Evolutionary conservation across 2,888 invertebrate genomes (phyloP), one percentile per base, ranked within the genome.

Genomic region (Trichogramma dendrolimi): DNA sequence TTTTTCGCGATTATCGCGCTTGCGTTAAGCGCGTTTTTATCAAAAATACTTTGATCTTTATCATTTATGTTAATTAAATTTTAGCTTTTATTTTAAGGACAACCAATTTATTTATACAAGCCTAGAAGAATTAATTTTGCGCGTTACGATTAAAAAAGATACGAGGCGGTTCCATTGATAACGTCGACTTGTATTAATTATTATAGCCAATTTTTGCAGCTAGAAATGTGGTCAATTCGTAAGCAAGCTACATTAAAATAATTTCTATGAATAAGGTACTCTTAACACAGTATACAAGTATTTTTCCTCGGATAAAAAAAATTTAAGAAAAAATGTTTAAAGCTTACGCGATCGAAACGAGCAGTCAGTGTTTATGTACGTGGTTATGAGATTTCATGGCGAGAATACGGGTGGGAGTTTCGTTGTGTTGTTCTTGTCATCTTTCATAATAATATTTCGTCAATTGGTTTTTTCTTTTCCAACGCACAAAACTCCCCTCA

Each of bases 31-130:
- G 60, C 62, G 59, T 65, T 53, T 69, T 72, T 72, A 73, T 73
- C 73, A 73, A 73, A 73, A 73, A 73, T 73, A 73, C 68, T 72
- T 72, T 69, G 63, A 61, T 65, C 60, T 39, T 6, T 43, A n/a
- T 51, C 60, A 27, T 50, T 49, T 41, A 60, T 63, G 4, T 51
- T 62, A 41, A 43, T 60, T 55, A 58, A 57, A 58, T 39, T 55
- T 60, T 59, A 62, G 50, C 43, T 54, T 47, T 51, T 59, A 44
- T 62, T 58, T 64, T 65, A 55, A 62, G 53, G 47, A 60, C 58
- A 55, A 60, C 55, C 66, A 62, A 67, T 27, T 27, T 27, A 27
- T 27, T 27, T 27, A 65, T 65, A 38, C 27, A 60, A 55, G 55
- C 58, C 62, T 63, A 60, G 59, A 60, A 62, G 51, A 65, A 49